A percentile compares a stretch with the other conserved stretches of the same genome.
Conservation (phyloP, 2,888 invertebrate species). For the Scrobipalpa atriplicella region DNA sequence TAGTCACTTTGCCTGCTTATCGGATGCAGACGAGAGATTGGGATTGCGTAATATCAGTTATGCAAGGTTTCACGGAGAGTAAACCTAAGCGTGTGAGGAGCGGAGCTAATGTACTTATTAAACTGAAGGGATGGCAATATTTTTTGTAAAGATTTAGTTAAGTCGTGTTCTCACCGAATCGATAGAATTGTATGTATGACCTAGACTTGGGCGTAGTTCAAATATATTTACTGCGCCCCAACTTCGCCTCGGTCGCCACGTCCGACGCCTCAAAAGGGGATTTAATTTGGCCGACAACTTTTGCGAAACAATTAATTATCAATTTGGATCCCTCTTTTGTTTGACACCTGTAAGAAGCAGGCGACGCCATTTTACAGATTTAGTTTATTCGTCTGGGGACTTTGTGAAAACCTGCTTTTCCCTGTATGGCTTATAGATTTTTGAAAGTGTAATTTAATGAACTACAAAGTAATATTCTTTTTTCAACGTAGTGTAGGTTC, state of each 20-base stretch:
- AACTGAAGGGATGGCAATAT: no score
- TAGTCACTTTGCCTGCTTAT: constrained; percentile 51
- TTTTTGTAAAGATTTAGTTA: background rate
- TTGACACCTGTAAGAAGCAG: constrained; percentile 63
- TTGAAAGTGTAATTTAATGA: no score
- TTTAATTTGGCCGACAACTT: constrained; percentile 78
- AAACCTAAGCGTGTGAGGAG: no score
- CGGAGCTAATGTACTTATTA: no score
- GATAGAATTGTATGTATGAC: no score
- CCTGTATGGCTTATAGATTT: background rate
- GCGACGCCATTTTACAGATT: constrained; percentile 12
- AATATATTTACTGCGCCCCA: background rate
- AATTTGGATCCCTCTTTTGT: constrained; percentile 70
- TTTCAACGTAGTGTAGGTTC: no score
- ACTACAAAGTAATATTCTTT: no score
- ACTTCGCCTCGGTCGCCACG: constrained; percentile 39
- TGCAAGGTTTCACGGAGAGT: no score
- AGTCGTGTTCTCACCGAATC: no score
- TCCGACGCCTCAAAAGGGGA: constrained; percentile 66
- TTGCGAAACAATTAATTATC: constrained; percentile 80
- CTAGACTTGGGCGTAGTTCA: background rate
- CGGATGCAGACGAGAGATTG: constrained; percentile 25
- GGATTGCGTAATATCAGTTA: no score
- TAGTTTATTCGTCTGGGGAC: background rate
- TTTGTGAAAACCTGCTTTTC: background rate